Evolutionary conservation across 2,888 invertebrate species (phyloP).

Genomic region (Orchesellides sinensis): DNA sequence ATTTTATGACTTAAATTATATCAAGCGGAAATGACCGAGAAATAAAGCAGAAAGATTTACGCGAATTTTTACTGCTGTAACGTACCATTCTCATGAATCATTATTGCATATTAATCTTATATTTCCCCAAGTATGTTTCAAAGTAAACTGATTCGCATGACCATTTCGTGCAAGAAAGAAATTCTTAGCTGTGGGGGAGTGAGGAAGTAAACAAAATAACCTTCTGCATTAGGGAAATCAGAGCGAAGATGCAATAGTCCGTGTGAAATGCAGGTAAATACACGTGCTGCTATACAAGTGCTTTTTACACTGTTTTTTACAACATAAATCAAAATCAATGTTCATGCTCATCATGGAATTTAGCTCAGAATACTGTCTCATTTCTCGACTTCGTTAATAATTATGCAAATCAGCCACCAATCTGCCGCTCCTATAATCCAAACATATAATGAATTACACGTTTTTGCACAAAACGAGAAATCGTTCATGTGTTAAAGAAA

Average conservation of each 20-base stretch:
- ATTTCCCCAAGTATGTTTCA: background rate
- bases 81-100: conserved; percentile 39
- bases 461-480: too few relatives aligned
- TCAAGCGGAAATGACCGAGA: conserved; percentile 51
- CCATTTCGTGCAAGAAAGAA: background rate
- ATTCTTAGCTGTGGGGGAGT: background rate
- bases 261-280: background rate
- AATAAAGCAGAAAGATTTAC: background rate
- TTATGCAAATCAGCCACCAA: conserved; percentile 53
- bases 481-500: too few relatives aligned
- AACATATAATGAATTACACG: too few relatives aligned
- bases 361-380: too few relatives aligned
- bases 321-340: conserved; percentile 7
- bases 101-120: background rate
- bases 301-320: too few relatives aligned
- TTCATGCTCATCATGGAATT: too few relatives aligned
- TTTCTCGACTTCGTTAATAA: conserved; percentile 39
- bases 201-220: background rate
- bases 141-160: background rate
- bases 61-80: conserved; percentile 7
- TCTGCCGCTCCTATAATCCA: conserved; percentile 6
- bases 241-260: background rate
- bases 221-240: background rate
- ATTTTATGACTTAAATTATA: conserved; percentile 52
- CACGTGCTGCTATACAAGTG: background rate